Evolutionary conservation across 2,113 vertebrate genomes (phyloP).

Genomic region (Austrofundulus limnaeus): DNA sequence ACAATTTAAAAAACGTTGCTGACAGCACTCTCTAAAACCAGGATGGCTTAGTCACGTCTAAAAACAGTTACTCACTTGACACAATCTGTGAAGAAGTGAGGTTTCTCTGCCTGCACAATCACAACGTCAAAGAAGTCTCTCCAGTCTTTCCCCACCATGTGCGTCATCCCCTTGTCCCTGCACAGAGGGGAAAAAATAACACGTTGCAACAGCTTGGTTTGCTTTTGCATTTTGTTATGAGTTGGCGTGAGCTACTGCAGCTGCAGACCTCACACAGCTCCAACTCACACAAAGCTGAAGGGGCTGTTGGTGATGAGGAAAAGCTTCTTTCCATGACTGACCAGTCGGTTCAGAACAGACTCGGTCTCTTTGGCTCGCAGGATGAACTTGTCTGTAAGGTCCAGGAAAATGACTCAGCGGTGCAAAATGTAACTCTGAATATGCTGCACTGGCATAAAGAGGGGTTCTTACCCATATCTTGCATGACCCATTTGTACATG

Average conservation of each 20-base stretch:
- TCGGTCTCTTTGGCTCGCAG: conserved; percentile 82
- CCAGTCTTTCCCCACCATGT: conserved; percentile 87
- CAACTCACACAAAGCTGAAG: conserved; percentile 87
- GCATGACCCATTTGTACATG: conserved; percentile 89
- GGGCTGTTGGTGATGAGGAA: conserved; percentile 90
- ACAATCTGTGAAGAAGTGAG: conserved; percentile 87
- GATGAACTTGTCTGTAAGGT: conserved; percentile 81
- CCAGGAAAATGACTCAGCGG: not conserved
- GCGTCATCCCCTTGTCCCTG: conserved; percentile 86
- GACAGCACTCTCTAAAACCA: not conserved
- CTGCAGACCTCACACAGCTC: not conserved
- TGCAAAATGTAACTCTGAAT: not conserved
- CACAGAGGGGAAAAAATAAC: not conserved
- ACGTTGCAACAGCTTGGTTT: not conserved
- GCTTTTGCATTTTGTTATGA: not conserved
- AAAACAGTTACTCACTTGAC: conserved; percentile 78
- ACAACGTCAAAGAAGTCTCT: conserved; percentile 85
- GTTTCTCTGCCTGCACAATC: conserved; percentile 87
- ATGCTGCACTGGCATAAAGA: not conserved
- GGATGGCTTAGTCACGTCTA: not conserved
- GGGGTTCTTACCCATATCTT: conserved; percentile 79
- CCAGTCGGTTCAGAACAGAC: conserved; percentile 82
- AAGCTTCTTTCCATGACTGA: conserved; percentile 80
- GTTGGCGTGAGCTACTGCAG: conserved; percentile 5
- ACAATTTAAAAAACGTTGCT: not conserved